Evolutionary conservation across 2,113 vertebrate genomes (phyloP).

Genomic region (Thinocorus orbignyianus): DNA sequence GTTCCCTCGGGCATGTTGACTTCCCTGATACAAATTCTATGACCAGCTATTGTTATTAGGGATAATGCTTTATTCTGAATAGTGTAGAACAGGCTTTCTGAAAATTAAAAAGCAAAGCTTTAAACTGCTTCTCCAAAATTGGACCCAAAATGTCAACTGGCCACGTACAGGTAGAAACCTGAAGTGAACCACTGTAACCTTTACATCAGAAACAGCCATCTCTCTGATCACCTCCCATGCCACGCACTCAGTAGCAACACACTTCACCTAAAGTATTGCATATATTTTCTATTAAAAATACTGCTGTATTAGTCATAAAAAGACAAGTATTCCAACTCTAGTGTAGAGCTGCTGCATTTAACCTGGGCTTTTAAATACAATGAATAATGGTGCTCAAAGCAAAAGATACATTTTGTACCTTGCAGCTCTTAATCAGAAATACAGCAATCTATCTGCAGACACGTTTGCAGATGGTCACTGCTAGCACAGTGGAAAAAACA

Average conservation of each 20-base stretch:
- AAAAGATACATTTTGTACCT: neutral
- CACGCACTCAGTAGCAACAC: neutral
- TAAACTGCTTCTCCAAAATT: neutral
- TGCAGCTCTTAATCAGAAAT: neutral
- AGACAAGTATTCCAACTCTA: neutral
- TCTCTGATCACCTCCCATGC: neutral
- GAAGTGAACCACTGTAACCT: neutral
- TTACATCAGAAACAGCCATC: neutral
- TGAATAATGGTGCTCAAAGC: neutral
- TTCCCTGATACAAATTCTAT: neutral
- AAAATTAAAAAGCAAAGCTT: neutral
- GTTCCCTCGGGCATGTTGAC: neutral
- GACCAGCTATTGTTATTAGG: neutral
- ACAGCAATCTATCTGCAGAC: neutral
- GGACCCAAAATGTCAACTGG: neutral
- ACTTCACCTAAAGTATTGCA: neutral
- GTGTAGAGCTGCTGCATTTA: neutral
- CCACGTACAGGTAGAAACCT: neutral
- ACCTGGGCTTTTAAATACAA: neutral
- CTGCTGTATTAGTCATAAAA: neutral
- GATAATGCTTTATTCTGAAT: neutral
- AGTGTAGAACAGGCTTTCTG: neutral
- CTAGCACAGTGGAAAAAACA: neutral
- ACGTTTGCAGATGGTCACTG: neutral
- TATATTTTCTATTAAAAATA: neutral